Conservation (phyloP, 2,797 vertebrate species). For the Chloroceryle amazona region DNA sequence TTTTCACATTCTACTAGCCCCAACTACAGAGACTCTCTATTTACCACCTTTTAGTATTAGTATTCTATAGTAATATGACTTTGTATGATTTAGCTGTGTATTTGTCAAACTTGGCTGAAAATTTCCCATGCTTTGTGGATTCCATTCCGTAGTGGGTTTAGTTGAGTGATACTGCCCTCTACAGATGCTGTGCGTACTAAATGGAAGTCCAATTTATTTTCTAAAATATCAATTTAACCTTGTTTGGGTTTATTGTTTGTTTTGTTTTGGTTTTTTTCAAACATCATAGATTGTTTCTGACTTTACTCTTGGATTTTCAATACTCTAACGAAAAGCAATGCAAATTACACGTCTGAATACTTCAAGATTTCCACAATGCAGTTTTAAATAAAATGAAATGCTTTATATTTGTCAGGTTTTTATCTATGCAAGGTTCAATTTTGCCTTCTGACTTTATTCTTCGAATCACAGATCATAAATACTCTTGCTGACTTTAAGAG, state of each 20-base stretch:
- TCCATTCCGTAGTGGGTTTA: neutral
- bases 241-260: neutral
- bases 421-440: neutral
- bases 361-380: neutral
- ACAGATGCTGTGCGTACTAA: constrained; percentile 40
- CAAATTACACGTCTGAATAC: neutral
- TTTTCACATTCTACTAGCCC: neutral
- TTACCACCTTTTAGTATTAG: constrained; percentile 36
- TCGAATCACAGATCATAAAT: neutral
- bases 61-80: neutral
- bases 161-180: constrained; percentile 80
- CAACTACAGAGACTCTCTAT: neutral
- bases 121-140: neutral
- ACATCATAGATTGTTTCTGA: neutral
- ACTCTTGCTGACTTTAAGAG: neutral
- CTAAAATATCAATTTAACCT: neutral
- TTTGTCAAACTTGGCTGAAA: neutral
- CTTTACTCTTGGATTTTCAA: neutral
- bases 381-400: neutral
- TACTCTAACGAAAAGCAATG: neutral
- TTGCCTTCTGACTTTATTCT: neutral
- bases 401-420: neutral
- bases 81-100: neutral
- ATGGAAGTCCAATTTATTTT: neutral
- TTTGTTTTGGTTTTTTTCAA: rapidly evolving